These are phyloP conservation scores for Gobio gobio DNA, from an alignment of 2,113 vertebrate genomes.

Conservation along the genomic window DNA sequence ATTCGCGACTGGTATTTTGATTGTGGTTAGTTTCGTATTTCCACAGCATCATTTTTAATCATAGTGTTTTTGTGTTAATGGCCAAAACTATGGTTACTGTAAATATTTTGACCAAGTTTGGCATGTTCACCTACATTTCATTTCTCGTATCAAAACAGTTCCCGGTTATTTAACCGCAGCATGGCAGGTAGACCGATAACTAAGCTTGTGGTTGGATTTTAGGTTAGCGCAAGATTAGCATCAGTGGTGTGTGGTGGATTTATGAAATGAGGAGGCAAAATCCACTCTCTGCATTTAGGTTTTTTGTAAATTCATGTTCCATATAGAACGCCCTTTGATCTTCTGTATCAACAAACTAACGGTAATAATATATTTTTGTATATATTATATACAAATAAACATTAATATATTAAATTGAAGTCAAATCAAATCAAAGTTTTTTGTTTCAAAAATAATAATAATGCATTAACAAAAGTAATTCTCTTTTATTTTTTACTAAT, in stretches of 20 bases:
- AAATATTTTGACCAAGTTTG: constrained; percentile 27
- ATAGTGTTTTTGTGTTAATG: background rate
- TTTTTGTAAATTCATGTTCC: constrained; percentile 7
- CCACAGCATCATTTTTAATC: constrained; percentile 25
- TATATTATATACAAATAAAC: background rate
- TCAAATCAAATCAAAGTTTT: no score
- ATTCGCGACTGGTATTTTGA: constrained; percentile 8
- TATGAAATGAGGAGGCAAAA: background rate
- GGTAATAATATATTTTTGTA: background rate
- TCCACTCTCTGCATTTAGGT: background rate
- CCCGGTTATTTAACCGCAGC: background rate
- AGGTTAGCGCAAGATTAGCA: background rate
- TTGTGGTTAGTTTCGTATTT: constrained; percentile 4
- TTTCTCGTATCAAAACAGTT: constrained; percentile 23
- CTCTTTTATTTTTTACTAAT: background rate
- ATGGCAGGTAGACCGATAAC: constrained; percentile 20
- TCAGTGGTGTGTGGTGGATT: background rate
- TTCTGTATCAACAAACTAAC: background rate
- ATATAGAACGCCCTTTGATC: background rate
- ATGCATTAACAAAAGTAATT: background rate
- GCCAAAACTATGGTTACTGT: constrained; percentile 26
- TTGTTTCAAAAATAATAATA: background rate
- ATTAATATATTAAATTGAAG: background rate
- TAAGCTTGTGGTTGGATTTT: constrained; percentile 6
- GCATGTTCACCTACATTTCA: constrained; percentile 4